Evolutionary conservation across 2,113 vertebrate species (phyloP).

Genomic region (Pteruthius melanotis): DNA sequence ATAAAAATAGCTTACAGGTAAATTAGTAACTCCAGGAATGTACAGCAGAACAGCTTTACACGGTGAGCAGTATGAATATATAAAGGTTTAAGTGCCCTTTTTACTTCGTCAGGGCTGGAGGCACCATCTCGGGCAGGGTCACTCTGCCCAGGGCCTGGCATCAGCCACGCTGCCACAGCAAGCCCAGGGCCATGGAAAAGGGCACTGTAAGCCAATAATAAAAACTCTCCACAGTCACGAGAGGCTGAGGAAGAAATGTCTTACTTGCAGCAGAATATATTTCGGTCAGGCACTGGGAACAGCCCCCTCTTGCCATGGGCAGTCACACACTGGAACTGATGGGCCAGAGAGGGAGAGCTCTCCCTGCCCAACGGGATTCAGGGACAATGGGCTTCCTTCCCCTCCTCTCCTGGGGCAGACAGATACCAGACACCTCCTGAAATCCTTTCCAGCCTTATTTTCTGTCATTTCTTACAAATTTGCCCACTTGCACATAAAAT

Average conservation of each 20-base stretch:
- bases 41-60: background rate
- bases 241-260: background rate
- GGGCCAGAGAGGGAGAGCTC: background rate
- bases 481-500: background rate
- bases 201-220: background rate
- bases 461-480: background rate
- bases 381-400: background rate
- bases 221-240: background rate
- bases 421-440: background rate
- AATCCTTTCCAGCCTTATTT: background rate
- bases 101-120: background rate
- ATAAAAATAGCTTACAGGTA: conserved; percentile 37
- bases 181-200: background rate
- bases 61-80: accelerated
- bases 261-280: background rate
- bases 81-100: background rate
- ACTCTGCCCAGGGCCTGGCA: background rate
- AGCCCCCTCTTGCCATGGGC: background rate
- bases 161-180: background rate
- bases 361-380: accelerated
- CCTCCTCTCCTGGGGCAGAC: background rate
- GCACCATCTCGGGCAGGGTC: background rate
- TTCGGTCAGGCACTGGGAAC: background rate
- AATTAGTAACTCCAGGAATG: conserved; percentile 32
- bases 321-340: background rate